Evolutionary conservation across 2,888 invertebrate genomes (phyloP).

Genomic region (Cataglyphis albicans): DNA sequence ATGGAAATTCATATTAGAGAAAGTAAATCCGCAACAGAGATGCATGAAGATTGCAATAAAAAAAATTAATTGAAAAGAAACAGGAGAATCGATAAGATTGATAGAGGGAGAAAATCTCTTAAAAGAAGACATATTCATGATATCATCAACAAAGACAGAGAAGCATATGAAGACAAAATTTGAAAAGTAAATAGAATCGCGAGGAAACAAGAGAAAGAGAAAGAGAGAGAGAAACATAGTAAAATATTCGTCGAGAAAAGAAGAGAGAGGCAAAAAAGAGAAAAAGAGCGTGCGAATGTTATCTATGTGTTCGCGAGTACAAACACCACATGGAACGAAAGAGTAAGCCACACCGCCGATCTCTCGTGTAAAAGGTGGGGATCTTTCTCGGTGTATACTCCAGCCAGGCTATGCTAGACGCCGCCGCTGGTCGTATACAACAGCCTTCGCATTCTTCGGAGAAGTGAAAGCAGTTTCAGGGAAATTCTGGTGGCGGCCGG

Average conservation of each 20-base stretch:
- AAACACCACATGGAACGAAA: slow-evolving; percentile 14
- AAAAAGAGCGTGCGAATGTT: slow-evolving; percentile 41
- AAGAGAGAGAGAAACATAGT: background rate
- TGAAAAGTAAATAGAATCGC: slow-evolving; percentile 31
- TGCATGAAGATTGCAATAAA: too few relatives aligned
- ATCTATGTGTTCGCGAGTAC: background rate
- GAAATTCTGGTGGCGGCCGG: slow-evolving; percentile 79
- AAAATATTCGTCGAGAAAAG: slow-evolving; percentile 20
- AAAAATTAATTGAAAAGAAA: background rate
- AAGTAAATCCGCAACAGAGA: background rate
- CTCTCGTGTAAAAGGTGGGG: slow-evolving; percentile 34
- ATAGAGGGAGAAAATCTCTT: background rate
- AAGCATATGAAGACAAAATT: slow-evolving; percentile 10
- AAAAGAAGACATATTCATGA: background rate
- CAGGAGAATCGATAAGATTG: background rate
- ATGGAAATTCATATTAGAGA: background rate
- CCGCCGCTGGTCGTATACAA: slow-evolving; percentile 44
- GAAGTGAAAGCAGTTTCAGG: slow-evolving; percentile 85
- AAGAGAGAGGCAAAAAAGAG: slow-evolving; percentile 30
- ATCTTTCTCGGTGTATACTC: slow-evolving; percentile 10
- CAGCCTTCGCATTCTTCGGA: slow-evolving; percentile 84
- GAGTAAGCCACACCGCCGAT: slow-evolving; percentile 21
- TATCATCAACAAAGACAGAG: slow-evolving; percentile 17
- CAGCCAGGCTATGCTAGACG: slow-evolving; percentile 39
- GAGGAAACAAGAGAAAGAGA: slow-evolving; percentile 1